A percentile compares a stretch with the other conserved stretches of the same genome.
These are phyloP conservation scores for Therioaphis trifolii DNA, from an alignment of 2,888 invertebrate genomes.

Conservation along the genomic window DNA sequence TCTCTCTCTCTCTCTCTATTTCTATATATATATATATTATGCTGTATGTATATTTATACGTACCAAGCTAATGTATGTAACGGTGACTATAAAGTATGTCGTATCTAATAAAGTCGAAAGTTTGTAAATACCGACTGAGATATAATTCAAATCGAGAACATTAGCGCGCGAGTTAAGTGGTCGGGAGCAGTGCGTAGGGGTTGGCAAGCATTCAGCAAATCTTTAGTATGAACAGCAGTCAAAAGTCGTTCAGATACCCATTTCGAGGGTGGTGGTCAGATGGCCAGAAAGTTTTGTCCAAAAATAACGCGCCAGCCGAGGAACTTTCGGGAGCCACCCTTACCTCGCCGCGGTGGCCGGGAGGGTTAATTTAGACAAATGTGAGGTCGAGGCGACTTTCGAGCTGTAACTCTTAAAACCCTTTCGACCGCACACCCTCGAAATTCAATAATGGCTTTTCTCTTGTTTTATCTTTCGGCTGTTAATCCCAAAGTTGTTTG, in stretches of 20 bases:
- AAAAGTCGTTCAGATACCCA: conserved; percentile 61
- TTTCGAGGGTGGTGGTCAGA: conserved; percentile 48
- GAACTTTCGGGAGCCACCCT: conserved; percentile 19
- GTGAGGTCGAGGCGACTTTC: conserved; percentile 54
- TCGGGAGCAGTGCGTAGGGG: conserved; percentile 16
- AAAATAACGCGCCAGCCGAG: conserved; percentile 50
- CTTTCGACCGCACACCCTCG: conserved; percentile 60
- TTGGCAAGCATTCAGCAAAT: conserved; percentile 59
- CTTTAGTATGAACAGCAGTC: conserved; percentile 49
- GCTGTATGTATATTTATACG: no score
- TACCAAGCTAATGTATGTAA: conserved; percentile 31
- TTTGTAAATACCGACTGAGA: conserved; percentile 48
- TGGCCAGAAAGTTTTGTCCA: conserved; percentile 57
- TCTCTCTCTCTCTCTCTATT: no score
- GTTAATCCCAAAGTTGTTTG: conserved; percentile 50
- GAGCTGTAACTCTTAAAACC: conserved; percentile 60
- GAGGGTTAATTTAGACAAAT: conserved; percentile 59
- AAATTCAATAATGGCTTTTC: conserved; percentile 61
- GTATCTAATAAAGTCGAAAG: conserved; percentile 57
- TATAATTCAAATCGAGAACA: conserved; percentile 57
- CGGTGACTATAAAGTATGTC: conserved; percentile 52
- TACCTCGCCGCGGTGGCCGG: neutral
- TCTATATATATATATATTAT: no score
- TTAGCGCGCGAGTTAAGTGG: conserved; percentile 59
- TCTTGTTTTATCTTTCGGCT: conserved; percentile 49